Conservation (phyloP, 2,113 vertebrate species). For the Tragulus kanchil region DNA sequence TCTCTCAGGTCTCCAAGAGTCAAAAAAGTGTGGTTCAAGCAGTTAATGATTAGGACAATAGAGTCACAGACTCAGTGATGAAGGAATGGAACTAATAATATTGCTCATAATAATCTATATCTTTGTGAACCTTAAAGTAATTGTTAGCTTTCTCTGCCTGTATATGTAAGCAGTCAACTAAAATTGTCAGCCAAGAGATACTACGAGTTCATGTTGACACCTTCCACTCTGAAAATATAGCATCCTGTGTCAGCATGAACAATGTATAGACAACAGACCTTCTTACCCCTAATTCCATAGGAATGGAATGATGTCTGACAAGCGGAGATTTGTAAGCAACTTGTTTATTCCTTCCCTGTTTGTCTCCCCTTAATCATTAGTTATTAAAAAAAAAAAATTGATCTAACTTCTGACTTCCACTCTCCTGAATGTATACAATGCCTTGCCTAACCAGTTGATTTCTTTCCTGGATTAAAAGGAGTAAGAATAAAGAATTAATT, state of each 20-base stretch:
- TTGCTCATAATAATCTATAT: not conserved
- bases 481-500: not conserved
- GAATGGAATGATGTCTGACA: not conserved
- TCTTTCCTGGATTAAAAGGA: not conserved
- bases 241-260: too few species aligned
- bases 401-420: not conserved
- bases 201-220: not conserved
- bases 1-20: too few species aligned
- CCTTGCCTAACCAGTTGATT: not conserved
- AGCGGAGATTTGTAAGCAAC: not conserved
- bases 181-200: not conserved
- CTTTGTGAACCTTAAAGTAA: not conserved
- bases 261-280: not conserved
- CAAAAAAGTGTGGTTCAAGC: too few species aligned
- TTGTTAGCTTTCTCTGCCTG: not conserved
- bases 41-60: too few species aligned
- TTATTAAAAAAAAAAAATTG: not conserved
- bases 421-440: not conserved
- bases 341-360: not conserved
- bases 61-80: too few species aligned
- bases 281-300: not conserved
- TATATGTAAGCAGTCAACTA: not conserved
- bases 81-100: not conserved
- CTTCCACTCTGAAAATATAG: too few species aligned
- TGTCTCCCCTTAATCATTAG: not conserved